phyloP scores from a whole-genome alignment of 2,797 vertebrate genomes.

The Gadopsis marmoratus region DNA sequence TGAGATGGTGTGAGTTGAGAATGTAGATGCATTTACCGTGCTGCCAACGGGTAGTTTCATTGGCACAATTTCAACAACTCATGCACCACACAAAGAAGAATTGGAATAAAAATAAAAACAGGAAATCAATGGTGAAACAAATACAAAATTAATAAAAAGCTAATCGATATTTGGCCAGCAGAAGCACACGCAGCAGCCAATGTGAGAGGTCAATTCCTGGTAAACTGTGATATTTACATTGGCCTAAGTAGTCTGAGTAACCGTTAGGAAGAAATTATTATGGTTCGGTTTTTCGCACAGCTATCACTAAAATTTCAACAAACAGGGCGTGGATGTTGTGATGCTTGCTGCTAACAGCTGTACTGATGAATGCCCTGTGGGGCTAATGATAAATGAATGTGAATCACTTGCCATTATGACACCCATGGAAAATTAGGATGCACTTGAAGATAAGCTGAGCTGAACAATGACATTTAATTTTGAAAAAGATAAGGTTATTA shows the following conservation, averaged over 20 bases:
- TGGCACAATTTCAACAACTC: slow-evolving; percentile 10
- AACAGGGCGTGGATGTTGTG: neutral
- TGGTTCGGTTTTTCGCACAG: neutral
- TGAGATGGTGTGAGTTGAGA: too few relatives aligned
- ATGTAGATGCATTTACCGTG: neutral
- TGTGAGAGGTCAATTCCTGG: slow-evolving; percentile 5
- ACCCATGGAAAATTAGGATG: neutral
- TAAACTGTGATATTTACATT: slow-evolving; percentile 20
- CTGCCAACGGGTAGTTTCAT: neutral
- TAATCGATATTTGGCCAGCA: slow-evolving; percentile 14
- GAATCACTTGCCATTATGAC: neutral
- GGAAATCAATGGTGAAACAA: slow-evolving; percentile 9
- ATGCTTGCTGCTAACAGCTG: neutral
- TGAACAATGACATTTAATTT: neutral
- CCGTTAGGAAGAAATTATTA: neutral
- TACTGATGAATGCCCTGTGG: neutral
- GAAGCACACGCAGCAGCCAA: slow-evolving; percentile 33
- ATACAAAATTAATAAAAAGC: neutral
- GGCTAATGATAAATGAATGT: neutral
- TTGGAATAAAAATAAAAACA: neutral
- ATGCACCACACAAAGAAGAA: slow-evolving; percentile 15
- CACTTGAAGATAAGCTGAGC: neutral
- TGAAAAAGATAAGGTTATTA: neutral
- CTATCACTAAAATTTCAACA: neutral
- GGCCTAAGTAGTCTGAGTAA: slow-evolving; percentile 15